These are phyloP conservation scores for Pipistrellus kuhlii DNA, from an alignment of 2,797 vertebrate genomes.

Conservation along the genomic window DNA sequence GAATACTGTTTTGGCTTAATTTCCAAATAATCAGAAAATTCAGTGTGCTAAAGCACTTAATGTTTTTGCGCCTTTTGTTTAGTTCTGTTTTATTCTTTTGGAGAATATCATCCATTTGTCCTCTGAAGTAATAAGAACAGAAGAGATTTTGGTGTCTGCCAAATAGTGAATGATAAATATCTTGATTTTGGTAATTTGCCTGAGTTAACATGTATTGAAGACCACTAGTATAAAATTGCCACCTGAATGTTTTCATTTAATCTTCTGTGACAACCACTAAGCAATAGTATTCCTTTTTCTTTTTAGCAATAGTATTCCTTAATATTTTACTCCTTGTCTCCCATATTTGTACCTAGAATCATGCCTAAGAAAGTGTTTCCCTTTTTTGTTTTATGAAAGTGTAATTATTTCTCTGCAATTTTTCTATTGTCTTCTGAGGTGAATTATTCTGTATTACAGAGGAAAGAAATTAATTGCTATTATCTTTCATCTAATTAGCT, in stretches of 20 bases:
- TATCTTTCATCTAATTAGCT: not conserved
- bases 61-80: not conserved
- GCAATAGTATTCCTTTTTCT: not conserved
- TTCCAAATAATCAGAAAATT: constrained; percentile 19
- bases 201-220: not conserved
- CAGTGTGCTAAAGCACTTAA: not conserved
- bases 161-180: not conserved
- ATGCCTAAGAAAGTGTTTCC: not conserved
- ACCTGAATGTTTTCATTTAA: constrained; percentile 2
- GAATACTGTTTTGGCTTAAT: not conserved
- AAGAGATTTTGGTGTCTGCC: not conserved
- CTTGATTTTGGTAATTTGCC: constrained; percentile 30
- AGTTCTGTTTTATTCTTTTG: constrained; percentile 12
- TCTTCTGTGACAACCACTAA: not conserved
- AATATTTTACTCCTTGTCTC: constrained; percentile 7
- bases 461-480: not conserved
- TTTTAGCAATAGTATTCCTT: not conserved
- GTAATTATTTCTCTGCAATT: not conserved
- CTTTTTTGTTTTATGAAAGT: not conserved
- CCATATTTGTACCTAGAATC: not conserved
- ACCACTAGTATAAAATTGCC: not conserved
- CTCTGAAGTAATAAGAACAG: not conserved
- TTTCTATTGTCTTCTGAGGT: constrained; percentile 34
- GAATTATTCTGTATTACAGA: not conserved
- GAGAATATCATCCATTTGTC: constrained; percentile 16